Evolutionary conservation across 2,888 invertebrate species (phyloP), one percentile per base, ranked within the genome.

Genomic region (Auanema sp.): DNA sequence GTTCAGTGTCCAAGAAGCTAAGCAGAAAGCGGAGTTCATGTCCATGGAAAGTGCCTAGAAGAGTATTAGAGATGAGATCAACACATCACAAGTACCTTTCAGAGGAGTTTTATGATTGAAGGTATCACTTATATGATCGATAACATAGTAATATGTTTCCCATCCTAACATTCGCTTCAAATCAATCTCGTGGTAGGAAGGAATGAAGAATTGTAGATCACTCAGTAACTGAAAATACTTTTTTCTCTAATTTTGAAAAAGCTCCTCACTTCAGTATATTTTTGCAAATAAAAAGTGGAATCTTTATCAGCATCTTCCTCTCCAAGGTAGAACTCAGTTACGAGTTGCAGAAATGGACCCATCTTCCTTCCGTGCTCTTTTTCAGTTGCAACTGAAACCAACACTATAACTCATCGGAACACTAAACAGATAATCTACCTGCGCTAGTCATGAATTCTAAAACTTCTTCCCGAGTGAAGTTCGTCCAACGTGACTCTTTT

Each of bases 121-220:
- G 0, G 65, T 69, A 1, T 68, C 61, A 44, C 71, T 68, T 4
- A 65, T 69, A 50, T 70, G 70, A 56, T 71, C 69, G 44, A 70
- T 70, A 8, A 72, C 68, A 54, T 70, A 74, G 49, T 70, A 70
- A 23, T 16, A 71, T 2, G 71, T 71, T 47, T 64, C 64, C 74
- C 74, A 74, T 18, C 62, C 65, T 41, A 68, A 51, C 24, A 69
- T 41, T 4, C 64, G 16, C 25, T 74, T 75, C 25, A 76, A 52
- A 41, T 75, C 75, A 11, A 75, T 44, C 49, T 76, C 76, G 33
- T 76, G 76, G 23, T 71, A 71, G 24, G 66, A 64, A 11, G 76
- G 76, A n/a, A 76, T 67, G 44, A 70, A 65, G 61, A 71, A 76
- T 23, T 71, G 67, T 10, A 76, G 69, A 58, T 76, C 76, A 55